phyloP scores from a whole-genome alignment of 2,797 vertebrate species.

The Rhynchotus rufescens region DNA sequence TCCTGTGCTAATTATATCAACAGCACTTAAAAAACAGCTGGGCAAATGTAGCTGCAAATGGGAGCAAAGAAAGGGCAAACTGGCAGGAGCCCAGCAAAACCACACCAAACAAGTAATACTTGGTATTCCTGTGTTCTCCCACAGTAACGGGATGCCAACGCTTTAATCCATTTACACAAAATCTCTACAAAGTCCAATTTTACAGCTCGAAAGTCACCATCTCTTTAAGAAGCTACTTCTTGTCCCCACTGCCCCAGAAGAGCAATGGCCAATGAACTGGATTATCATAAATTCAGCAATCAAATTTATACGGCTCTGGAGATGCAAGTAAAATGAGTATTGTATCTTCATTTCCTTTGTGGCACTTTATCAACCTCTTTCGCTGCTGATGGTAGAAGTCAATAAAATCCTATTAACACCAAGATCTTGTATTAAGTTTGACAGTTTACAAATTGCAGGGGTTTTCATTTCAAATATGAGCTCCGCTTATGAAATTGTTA shows the following conservation, averaged over 20 bases:
- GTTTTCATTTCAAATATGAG: conserved; percentile 63
- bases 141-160: neutral
- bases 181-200: neutral
- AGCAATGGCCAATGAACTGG: conserved; percentile 11
- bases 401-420: conserved; percentile 69
- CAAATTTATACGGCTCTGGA: conserved; percentile 37
- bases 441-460: conserved; percentile 68
- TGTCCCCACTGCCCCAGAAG: neutral
- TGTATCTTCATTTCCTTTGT: conserved; percentile 62
- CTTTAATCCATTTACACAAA: neutral
- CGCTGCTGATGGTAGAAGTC: conserved; percentile 64
- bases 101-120: neutral
- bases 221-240: conserved; percentile 12
- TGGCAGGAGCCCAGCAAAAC: neutral
- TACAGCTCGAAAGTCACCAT: neutral
- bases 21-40: neutral
- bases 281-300: conserved; percentile 50
- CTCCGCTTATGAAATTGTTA: neutral
- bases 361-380: conserved; percentile 55
- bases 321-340: conserved; percentile 37
- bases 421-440: conserved; percentile 54
- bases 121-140: neutral
- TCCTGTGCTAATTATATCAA: neutral
- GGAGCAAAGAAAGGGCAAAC: neutral
- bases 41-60: neutral